Evolutionary conservation across 2,888 invertebrate species (phyloP), one percentile per base, ranked within the genome.

Genomic region (Patella depressa): DNA sequence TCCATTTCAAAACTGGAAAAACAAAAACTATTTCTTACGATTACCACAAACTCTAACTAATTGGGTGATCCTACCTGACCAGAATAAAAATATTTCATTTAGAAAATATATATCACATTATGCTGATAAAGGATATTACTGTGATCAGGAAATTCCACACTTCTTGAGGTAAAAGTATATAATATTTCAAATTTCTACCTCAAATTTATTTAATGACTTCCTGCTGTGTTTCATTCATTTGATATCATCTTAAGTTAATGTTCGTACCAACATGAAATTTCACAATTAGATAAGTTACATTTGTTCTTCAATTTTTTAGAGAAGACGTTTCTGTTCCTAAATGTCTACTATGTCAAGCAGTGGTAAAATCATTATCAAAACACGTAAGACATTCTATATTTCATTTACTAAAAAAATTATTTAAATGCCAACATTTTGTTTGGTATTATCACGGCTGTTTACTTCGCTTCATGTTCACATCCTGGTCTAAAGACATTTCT

Each of bases 261-360:
- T 29, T 29, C 45, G 7, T 45, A 34, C 34, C 34, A 34, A 34
- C 34, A 5, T 5, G 34, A 34, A 34, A 34, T 34, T 34, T 34
- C 34, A 34, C 34, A 34, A 34, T 34, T 34, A 45, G 45, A 45
- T 5, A 45, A 45, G 45, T 45, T 7, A 19, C 19, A 73, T 29
- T 29, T 17, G 3, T 57, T 15, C 57, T n/a, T 73, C 4, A 29
- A 12, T 69, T 15, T 74, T 65, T 69, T 53, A 76, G 76, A n/a
- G 76, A 76, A 17, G 65, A 76, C 53, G 73, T 76, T 4, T n/a
- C 69, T 69, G 73, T 76, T 34, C 73, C 76, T 24, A 69, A 53
- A 69, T 53, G 69, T 7, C 73, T 76, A 45, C 54, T 72, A 34
- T 76, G 76, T 54, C 65, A 71, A 45, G 7, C 73, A 17, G 69